Evolutionary conservation across 2,888 invertebrate species (phyloP).

Genomic region (Eurytoma californica): DNA sequence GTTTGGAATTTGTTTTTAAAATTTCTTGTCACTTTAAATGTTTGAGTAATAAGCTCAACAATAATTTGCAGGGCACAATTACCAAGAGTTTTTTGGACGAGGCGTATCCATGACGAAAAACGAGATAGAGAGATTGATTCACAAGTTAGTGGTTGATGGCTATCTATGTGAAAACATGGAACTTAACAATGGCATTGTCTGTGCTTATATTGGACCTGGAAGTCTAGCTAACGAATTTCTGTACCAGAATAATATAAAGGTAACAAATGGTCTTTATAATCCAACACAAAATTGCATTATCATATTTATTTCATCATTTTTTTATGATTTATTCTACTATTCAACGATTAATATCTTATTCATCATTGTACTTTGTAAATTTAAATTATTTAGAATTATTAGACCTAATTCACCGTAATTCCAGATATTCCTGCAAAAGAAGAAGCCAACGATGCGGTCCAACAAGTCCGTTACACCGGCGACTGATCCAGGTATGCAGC

Average conservation of each 20-base stretch:
- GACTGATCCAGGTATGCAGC: not conserved
- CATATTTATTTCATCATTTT: no score
- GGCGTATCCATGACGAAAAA: conserved; percentile 82
- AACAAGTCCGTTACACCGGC: not conserved
- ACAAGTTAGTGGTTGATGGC: conserved; percentile 88
- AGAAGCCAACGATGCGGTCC: not conserved
- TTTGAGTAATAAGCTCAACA: not conserved
- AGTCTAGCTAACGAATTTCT: conserved; percentile 80
- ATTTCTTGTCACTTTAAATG: not conserved
- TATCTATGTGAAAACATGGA: conserved; percentile 86
- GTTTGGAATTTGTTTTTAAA: not conserved
- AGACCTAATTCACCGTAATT: not conserved
- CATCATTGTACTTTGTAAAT: no score
- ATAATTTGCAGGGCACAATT: conserved; percentile 17
- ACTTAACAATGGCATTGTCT: conserved; percentile 87
- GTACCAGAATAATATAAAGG: conserved; percentile 74
- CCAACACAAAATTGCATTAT: no score
- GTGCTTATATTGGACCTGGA: conserved; percentile 89
- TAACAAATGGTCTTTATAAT: conserved; percentile 54
- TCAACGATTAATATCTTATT: not conserved
- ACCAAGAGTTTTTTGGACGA: conserved; percentile 76
- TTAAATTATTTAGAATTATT: no score
- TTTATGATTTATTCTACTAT: not conserved
- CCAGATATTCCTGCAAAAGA: conserved; percentile 43
- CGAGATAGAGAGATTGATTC: conserved; percentile 88